Base-by-base conservation (phyloP, 35 echinoderm and acorn worm species). In the Holothuria glaberrima region DNA sequence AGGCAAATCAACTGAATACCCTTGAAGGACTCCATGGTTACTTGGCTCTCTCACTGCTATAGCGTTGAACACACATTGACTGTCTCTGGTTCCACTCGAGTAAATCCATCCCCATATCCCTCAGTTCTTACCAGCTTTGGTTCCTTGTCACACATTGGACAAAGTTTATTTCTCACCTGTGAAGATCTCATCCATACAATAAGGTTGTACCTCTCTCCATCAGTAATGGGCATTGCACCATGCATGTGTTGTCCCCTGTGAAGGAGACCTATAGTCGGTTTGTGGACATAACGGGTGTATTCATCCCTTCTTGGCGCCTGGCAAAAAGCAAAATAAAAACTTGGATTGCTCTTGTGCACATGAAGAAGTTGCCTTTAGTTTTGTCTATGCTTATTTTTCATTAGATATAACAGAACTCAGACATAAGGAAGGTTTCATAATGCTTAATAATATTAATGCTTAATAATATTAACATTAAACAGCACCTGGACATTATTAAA, bases 121-220 rank as follows among this genome's bases (percentile, higher is more conserved):
- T 92, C 78, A 58, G 87, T 98, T 73, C 88, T 67, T 28, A 98
- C 83, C 69, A 98, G 65, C 31, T 80, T 21, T 13, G 96, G 96
- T 89, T 61, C 81, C 35, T 92, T 14, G 30, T 94, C 91, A 54
- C 96, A 98, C 96, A 98, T 98, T 0, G 96, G 96, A 89, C 96
- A 98, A 22, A 94, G 63, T 38, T 88, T 21, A 73, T 98, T 98
- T 14, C 96, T 58, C 50, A 93, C 71, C 71, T 38, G 62, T 45
- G 96, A 98, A 9, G 96, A 92, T 60, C 96, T 82, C 96, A 98
- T 98, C 96, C 96, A 98, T 27, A 98, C 77, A 33, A 98, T 98
- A 3, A 98, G 91, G 45, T 98, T 98, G 58, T 98, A 98, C 14
- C 96, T 77, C 48, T 98, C 96, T 30, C 96, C 96, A 7, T 63